These are phyloP conservation scores for Arctopsyche grandis DNA, from an alignment of 1,140 invertebrate genomes.

Conservation along the genomic window DNA sequence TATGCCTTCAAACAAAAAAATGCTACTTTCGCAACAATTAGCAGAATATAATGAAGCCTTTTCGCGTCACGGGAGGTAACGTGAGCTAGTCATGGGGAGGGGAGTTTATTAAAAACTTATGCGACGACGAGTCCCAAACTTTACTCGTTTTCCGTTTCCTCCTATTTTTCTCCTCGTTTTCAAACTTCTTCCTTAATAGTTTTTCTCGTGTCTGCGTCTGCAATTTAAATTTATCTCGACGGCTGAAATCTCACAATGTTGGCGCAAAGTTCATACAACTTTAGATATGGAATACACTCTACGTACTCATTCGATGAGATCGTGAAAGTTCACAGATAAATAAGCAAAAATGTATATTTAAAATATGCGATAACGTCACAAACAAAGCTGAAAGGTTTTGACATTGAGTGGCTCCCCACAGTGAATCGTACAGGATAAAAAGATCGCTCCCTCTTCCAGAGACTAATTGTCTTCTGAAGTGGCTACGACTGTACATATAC, in stretches of 20 bases:
- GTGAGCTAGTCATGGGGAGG: not conserved
- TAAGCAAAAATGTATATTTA: no score
- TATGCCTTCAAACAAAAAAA: not conserved
- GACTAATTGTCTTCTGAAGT: constrained; percentile 19
- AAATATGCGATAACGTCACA: not conserved
- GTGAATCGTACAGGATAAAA: not conserved
- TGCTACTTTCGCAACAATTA: not conserved
- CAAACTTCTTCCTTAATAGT: constrained; percentile 9
- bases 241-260: not conserved
- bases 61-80: not conserved
- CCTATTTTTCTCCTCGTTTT: constrained; percentile 4
- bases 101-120: constrained; percentile 37
- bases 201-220: constrained; percentile 11
- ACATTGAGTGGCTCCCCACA: not conserved
- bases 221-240: constrained; percentile 36
- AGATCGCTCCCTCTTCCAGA: not conserved
- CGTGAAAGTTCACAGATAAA: no score
- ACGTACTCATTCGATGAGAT: no score
- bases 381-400: not conserved
- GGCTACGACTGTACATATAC: not conserved
- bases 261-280: not conserved
- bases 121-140: constrained; percentile 13
- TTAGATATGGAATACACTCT: no score
- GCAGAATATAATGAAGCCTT: not conserved
- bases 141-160: constrained; percentile 1